These are phyloP conservation scores for Cosmia trapezina DNA, from an alignment of 2,888 invertebrate genomes.

Conservation along the genomic window DNA sequence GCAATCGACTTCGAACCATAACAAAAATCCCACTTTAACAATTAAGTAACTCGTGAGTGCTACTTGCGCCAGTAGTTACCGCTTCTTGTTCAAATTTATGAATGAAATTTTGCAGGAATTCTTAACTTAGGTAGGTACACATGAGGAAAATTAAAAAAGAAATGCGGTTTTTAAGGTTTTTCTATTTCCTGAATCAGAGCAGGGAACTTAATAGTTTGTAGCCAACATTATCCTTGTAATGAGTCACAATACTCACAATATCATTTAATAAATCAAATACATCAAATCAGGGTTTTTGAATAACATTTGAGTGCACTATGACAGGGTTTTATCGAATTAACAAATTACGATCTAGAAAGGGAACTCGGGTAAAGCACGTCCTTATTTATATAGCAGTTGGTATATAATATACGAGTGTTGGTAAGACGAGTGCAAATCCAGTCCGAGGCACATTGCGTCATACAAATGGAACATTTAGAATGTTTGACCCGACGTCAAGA, in stretches of 20 bases:
- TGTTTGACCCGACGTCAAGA: slow-evolving; percentile 84
- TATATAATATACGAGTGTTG: slow-evolving; percentile 74
- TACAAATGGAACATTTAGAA: slow-evolving; percentile 86
- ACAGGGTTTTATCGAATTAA: slow-evolving; percentile 5
- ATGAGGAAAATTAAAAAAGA: neutral
- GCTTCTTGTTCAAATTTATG: slow-evolving; percentile 34
- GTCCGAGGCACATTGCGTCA: slow-evolving; percentile 85
- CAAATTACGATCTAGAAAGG: slow-evolving; percentile 26
- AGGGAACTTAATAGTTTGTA: neutral
- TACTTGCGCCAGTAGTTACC: slow-evolving; percentile 21
- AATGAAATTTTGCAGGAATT: slow-evolving; percentile 24
- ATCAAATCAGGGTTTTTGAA: neutral
- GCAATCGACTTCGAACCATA: slow-evolving; percentile 67
- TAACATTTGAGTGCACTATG: neutral
- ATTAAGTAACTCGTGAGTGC: slow-evolving; percentile 16
- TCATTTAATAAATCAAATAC: neutral
- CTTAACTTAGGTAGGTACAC: too few relatives aligned
- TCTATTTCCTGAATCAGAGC: neutral
- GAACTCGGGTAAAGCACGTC: slow-evolving; percentile 36
- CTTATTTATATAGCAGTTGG: slow-evolving; percentile 58
- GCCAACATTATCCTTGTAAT: too few relatives aligned
- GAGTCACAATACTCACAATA: neutral
- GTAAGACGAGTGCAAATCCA: slow-evolving; percentile 87
- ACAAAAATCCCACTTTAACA: slow-evolving; percentile 27
- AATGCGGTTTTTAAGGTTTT: neutral